Base-by-base conservation (phyloP, 2,797 vertebrate genomes). In the Neostethus bicornis region DNA sequence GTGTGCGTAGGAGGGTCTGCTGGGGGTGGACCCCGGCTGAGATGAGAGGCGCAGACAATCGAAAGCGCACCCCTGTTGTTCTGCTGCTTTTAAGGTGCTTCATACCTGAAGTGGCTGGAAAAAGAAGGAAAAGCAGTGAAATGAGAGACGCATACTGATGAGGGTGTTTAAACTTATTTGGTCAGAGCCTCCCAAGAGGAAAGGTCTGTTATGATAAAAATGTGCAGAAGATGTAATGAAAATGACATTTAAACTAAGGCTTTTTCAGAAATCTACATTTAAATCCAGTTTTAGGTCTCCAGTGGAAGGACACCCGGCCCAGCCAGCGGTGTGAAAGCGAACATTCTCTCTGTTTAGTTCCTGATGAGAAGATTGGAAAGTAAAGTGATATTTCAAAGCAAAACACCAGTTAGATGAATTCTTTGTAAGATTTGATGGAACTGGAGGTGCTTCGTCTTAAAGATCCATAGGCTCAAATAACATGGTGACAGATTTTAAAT, bases 11-110 rank as follows among this genome's bases (percentile, higher is more conserved):
- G 25, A 26, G 42, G 37, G 29, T 52, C 43, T 57, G 32, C 42
- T 57, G 39, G 39, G 20, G 55, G 35, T 25, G 34, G 63, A 61
- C 62, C 51, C 66, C 51, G 7, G 50, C 70, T 68, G 76, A 79
- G 76, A 75, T 62, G 58, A 74, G 73, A 71, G 55, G 71, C 41
- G 3, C 47, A 72, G 64, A 71, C 60, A 14, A 69, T 70, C 4
- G 45, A 50, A 49, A n/a, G 42, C 25, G 49, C 48, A 29, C 63
- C 74, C 29, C 73, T 1, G 66, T 16, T 41, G 74, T 61, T 70
- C 13, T 43, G 69, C 63, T 68, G 56, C 31, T 2, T 35, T 2
- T 7, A n/a, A 57, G 61, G 55, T 1, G 63, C 70, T 57, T 62
- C 70, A 61, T 23, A 62, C 53, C 61, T 63, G 54, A 50, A 71